phyloP scores from a whole-genome alignment of 2,797 vertebrate species.

The Lycodopsis pacificus region DNA sequence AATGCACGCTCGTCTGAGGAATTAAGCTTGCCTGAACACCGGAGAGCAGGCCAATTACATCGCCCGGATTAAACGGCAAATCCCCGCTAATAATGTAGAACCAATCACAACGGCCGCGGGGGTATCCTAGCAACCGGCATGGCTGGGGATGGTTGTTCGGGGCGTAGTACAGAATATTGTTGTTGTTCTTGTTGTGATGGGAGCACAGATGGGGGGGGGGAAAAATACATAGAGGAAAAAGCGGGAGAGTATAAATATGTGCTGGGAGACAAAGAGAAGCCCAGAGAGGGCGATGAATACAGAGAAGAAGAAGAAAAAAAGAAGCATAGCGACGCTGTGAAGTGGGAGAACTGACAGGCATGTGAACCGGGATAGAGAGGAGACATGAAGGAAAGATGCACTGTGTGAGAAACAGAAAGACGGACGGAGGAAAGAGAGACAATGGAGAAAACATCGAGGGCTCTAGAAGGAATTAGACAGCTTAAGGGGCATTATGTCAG shows the following conservation, averaged over 20 bases:
- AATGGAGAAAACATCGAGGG: slow-evolving; percentile 71
- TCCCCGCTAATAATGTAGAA: slow-evolving; percentile 80
- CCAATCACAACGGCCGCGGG: slow-evolving; percentile 73
- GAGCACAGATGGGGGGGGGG: slow-evolving; percentile 18
- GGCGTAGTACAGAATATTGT: slow-evolving; percentile 50
- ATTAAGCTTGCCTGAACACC: slow-evolving; percentile 71
- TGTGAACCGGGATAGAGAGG: slow-evolving; percentile 50
- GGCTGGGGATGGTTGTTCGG: slow-evolving; percentile 65
- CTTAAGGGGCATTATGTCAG: slow-evolving; percentile 89
- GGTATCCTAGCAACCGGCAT: slow-evolving; percentile 84
- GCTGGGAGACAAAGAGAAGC: slow-evolving; percentile 54
- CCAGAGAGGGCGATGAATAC: slow-evolving; percentile 50
- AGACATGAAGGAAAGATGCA: slow-evolving; percentile 52
- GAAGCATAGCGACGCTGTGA: slow-evolving; percentile 54
- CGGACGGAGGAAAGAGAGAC: slow-evolving; percentile 59
- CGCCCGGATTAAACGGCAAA: slow-evolving; percentile 79
- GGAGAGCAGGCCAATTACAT: slow-evolving; percentile 79
- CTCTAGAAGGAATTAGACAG: slow-evolving; percentile 86
- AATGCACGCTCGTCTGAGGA: slow-evolving; percentile 63
- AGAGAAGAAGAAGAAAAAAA: slow-evolving; percentile 8
- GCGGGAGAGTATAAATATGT: slow-evolving; percentile 39
- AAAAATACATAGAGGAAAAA: slow-evolving; percentile 19
- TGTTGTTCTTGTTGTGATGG: slow-evolving; percentile 69
- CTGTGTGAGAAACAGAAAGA: slow-evolving; percentile 40
- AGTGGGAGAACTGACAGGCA: slow-evolving; percentile 66